phyloP scores from a whole-genome alignment of 30 jellyfish, hydroid and myxozoan genomes.

The Cassiopea andromeda region DNA sequence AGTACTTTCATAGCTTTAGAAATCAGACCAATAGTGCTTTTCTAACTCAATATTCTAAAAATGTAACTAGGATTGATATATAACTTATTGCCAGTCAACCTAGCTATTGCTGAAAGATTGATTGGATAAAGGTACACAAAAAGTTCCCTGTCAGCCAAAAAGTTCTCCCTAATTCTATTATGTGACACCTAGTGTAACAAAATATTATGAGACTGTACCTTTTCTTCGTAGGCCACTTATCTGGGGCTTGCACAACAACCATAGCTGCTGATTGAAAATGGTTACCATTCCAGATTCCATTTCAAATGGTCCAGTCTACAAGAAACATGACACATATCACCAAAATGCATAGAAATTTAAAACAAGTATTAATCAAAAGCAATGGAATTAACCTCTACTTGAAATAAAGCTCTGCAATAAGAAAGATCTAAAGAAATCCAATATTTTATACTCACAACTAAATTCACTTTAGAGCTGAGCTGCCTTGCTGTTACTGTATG shows the following conservation, averaged over 20 bases:
- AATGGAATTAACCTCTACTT: too few relatives aligned
- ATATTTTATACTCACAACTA: slow-evolving; percentile 57
- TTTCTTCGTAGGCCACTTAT: slow-evolving; percentile 79
- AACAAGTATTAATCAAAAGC: too few relatives aligned
- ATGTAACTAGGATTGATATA: too few relatives aligned
- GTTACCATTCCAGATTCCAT: slow-evolving; percentile 92
- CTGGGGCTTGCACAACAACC: slow-evolving; percentile 91
- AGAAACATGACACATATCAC: not conserved
- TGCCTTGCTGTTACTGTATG: slow-evolving; percentile 80
- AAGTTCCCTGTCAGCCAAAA: not conserved
- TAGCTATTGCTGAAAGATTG: too few relatives aligned
- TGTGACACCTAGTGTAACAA: not conserved
- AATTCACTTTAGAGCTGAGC: slow-evolving; percentile 77
- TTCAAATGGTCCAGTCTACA: slow-evolving; percentile 93
- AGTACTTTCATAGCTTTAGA: too few relatives aligned
- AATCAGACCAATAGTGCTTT: too few relatives aligned
- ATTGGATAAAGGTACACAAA: too few relatives aligned
- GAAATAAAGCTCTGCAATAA: too few relatives aligned
- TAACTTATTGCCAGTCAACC: too few relatives aligned
- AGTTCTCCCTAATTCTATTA: not conserved
- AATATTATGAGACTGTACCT: slow-evolving; percentile 24
- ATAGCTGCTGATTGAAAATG: slow-evolving; percentile 89
- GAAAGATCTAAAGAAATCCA: too few relatives aligned
- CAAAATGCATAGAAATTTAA: too few relatives aligned
- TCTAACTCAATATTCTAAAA: too few relatives aligned